phyloP scores from a whole-genome alignment of 2,113 vertebrate genomes.

The Mobula birostris region DNA sequence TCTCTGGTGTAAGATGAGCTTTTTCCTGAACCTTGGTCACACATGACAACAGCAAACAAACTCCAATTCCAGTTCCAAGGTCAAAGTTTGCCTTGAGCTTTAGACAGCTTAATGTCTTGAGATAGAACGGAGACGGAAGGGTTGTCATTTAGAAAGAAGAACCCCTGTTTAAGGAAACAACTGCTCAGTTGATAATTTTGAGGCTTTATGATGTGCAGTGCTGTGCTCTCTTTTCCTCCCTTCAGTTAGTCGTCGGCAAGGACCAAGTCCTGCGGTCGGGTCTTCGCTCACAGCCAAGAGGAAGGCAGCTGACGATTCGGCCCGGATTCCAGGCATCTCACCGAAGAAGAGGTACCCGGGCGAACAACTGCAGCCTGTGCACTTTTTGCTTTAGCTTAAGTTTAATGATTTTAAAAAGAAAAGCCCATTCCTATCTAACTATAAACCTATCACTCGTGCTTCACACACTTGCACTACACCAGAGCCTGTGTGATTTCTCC shows the following conservation, averaged over 20 bases:
- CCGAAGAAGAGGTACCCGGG: slow-evolving; percentile 42
- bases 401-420: background rate
- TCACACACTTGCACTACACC: too few species aligned
- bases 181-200: background rate
- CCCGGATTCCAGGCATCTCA: background rate
- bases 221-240: too few species aligned
- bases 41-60: too few species aligned
- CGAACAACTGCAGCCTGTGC: background rate
- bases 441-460: background rate
- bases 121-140: too few species aligned
- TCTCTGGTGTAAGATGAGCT: too few species aligned
- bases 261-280: background rate
- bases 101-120: too few species aligned
- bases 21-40: too few species aligned
- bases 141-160: too few species aligned
- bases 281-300: slow-evolving; percentile 38
- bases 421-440: background rate
- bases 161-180: too few species aligned
- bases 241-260: background rate
- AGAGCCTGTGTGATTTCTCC: too few species aligned
- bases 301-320: slow-evolving; percentile 39
- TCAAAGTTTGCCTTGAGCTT: too few species aligned
- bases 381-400: background rate
- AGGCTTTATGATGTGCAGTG: background rate
- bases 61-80: too few species aligned